Conservation (phyloP, 2,113 vertebrate genomes). For the Isurus oxyrinchus region DNA sequence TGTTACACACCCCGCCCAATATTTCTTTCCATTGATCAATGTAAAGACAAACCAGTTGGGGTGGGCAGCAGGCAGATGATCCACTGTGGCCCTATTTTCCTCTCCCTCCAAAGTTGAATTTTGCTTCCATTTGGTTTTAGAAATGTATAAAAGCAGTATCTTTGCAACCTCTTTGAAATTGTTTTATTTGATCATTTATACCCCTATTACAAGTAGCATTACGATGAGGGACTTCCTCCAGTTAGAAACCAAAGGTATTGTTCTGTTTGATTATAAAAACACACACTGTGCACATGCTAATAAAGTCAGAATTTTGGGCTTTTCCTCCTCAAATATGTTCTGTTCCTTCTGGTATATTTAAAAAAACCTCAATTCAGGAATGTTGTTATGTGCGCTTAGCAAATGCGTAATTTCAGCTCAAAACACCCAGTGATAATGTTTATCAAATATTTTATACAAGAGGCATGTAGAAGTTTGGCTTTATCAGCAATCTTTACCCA, state of each 20-base stretch:
- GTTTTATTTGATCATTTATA: neutral
- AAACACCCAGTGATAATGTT: neutral
- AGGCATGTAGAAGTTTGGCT: neutral
- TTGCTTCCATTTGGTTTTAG: neutral
- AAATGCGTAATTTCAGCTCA: neutral
- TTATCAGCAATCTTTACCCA: neutral
- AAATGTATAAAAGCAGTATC: neutral
- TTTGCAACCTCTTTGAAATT: neutral
- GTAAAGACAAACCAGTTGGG: neutral
- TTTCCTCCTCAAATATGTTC: neutral
- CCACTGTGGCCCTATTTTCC: too few species aligned
- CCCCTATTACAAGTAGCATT: neutral
- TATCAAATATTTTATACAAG: neutral
- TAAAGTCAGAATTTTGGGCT: neutral
- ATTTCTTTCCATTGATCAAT: neutral
- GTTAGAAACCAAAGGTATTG: neutral
- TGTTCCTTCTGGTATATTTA: neutral
- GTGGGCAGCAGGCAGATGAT: too few species aligned
- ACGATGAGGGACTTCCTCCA: neutral
- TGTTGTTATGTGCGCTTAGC: neutral
- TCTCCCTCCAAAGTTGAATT: neutral
- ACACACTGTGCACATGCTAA: neutral
- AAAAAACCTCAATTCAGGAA: neutral
- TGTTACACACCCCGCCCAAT: neutral
- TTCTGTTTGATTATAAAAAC: neutral